Evolutionary conservation across 2,113 vertebrate genomes (phyloP).

Genomic region (Scalopus aquaticus): DNA sequence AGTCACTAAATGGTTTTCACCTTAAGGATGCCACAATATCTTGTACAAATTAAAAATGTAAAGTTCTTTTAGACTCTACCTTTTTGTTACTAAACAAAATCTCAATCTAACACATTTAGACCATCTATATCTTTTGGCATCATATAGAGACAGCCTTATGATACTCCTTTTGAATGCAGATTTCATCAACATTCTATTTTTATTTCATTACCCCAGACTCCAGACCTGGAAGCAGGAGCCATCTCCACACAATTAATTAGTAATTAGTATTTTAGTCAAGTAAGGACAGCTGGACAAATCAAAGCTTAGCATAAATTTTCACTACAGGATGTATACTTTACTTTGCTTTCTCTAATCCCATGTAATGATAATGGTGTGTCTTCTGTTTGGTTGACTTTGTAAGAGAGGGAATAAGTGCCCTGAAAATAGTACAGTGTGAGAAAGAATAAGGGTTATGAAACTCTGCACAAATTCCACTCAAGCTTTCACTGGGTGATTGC

Average conservation of each 20-base stretch:
- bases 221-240: not conserved
- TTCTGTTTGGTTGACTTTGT: conserved; percentile 6
- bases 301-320: not conserved
- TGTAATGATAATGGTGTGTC: not conserved
- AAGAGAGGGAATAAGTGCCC: not conserved
- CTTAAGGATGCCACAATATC: not conserved
- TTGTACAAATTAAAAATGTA: not conserved
- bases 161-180: not conserved
- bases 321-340: not conserved
- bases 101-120: not conserved
- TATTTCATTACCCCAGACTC: not conserved
- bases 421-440: not conserved
- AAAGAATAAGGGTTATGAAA: not conserved
- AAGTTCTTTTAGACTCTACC: not conserved
- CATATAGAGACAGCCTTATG: not conserved
- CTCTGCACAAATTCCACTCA: not conserved
- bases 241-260: not conserved
- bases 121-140: not conserved
- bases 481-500: not conserved
- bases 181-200: not conserved
- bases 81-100: not conserved
- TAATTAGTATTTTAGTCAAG: not conserved
- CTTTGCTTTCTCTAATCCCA: not conserved
- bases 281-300: not conserved
- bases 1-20: not conserved